Evolutionary conservation across 2,888 invertebrate genomes (phyloP).

Genomic region (Apamea epomidion): DNA sequence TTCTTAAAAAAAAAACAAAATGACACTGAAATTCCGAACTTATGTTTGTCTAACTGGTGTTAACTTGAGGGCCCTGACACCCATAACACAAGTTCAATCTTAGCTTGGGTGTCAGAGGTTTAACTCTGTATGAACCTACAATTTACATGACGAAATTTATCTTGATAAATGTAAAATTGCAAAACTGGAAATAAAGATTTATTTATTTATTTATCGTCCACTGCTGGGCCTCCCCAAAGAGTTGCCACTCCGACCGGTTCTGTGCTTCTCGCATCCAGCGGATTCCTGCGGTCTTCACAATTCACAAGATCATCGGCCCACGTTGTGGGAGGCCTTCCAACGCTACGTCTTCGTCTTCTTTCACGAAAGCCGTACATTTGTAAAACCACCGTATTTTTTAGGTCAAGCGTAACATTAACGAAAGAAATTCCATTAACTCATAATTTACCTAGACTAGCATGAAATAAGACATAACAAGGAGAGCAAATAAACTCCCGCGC

Average conservation of each 20-base stretch:
- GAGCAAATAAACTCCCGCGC: slow-evolving; percentile 50
- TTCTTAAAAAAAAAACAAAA: no score
- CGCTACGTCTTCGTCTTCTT: background rate
- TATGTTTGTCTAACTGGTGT: background rate
- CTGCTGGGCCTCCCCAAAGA: background rate
- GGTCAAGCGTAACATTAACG: background rate
- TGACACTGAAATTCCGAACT: background rate
- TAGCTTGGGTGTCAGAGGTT: background rate
- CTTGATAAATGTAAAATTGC: background rate
- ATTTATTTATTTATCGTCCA: background rate
- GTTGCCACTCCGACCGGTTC: background rate
- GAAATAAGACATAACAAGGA: slow-evolving; percentile 41
- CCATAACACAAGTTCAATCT: background rate
- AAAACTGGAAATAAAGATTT: background rate
- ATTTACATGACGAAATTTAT: background rate
- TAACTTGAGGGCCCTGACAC: background rate
- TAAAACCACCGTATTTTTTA: background rate
- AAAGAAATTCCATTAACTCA: slow-evolving; percentile 9
- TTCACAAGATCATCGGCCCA: background rate
- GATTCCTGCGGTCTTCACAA: background rate
- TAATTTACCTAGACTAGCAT: background rate
- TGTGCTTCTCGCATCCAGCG: background rate
- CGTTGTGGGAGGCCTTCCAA: background rate
- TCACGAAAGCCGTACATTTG: background rate
- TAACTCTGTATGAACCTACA: no score